phyloP scores from a whole-genome alignment of 2,113 vertebrate species.

The Sinocyclocheilus maitianheensis region DNA sequence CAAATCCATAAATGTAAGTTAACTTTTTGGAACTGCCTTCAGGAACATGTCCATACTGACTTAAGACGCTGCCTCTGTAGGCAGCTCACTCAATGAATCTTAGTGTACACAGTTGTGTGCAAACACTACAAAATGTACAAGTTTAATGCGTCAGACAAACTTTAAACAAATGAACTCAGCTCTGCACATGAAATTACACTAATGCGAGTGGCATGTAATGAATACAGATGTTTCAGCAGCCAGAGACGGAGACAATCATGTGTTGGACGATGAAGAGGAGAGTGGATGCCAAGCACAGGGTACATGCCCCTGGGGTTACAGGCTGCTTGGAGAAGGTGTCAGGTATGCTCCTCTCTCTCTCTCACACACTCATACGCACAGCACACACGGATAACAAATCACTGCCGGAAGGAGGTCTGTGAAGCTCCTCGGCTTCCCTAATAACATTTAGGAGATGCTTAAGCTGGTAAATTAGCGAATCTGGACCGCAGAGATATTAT shows the following conservation, averaged over 20 bases:
- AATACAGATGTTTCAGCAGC: constrained; percentile 25
- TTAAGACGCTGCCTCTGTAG: background rate
- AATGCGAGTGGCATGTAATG: background rate
- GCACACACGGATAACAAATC: constrained; percentile 78
- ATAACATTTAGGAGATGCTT: constrained; percentile 83
- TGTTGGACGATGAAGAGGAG: constrained; percentile 47
- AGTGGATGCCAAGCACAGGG: constrained; percentile 49
- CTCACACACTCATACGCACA: constrained; percentile 67
- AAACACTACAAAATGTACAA: background rate
- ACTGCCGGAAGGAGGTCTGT: constrained; percentile 78
- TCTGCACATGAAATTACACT: constrained; percentile 20
- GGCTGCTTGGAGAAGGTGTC: constrained; percentile 72
- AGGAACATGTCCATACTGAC: no score
- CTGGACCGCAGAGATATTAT: constrained; percentile 84
- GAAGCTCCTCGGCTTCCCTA: constrained; percentile 78
- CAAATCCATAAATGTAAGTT: background rate
- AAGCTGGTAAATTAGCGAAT: constrained; percentile 84
- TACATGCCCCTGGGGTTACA: constrained; percentile 55
- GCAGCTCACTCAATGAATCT: background rate
- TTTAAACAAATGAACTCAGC: constrained; percentile 3
- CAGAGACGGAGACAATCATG: constrained; percentile 64
- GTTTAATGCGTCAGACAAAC: constrained; percentile 12
- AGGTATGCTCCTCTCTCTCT: constrained; percentile 70
- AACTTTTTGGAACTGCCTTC: background rate
- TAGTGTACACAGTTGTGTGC: background rate